Conservation (phyloP, 1,140 invertebrate species). For the Tetragnatha versicolor region DNA sequence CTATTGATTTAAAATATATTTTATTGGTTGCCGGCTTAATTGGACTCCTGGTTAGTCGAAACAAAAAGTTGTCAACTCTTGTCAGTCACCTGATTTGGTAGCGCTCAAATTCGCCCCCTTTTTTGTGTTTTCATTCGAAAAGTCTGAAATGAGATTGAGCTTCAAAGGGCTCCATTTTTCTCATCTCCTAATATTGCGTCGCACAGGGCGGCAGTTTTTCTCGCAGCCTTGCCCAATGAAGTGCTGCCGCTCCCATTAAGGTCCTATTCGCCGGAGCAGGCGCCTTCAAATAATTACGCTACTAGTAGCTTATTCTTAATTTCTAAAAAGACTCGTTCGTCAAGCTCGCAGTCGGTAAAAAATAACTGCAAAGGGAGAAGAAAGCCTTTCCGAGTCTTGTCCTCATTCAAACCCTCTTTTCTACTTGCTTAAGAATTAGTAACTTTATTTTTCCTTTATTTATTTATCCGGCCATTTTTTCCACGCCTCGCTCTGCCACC, state of each 20-base stretch:
- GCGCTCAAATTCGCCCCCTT: not conserved
- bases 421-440: conserved; percentile 55
- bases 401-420: conserved; percentile 44
- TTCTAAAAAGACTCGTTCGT: conserved; percentile 54
- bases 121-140: conserved; percentile 38
- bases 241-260: conserved; percentile 41
- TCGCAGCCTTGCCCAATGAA: conserved; percentile 31
- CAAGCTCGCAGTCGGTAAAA: conserved; percentile 5
- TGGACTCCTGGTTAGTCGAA: conserved; percentile 15
- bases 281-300: conserved; percentile 53
- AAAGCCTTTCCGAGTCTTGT: conserved; percentile 45
- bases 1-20: conserved; percentile 50
- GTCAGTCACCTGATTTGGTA: conserved; percentile 42
- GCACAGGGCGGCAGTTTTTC: conserved; percentile 45
- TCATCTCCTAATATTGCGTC: conserved; percentile 40
- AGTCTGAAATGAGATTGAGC: conserved; percentile 49
- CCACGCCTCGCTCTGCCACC: not conserved
- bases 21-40: conserved; percentile 50
- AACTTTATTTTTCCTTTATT: conserved; percentile 55
- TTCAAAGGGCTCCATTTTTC: conserved; percentile 52
- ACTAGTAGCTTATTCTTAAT: conserved; percentile 54
- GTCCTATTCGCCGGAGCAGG: conserved; percentile 20
- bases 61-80: conserved; percentile 50
- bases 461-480: conserved; percentile 44
- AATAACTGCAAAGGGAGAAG: conserved; percentile 19